These are phyloP conservation scores for Osmoderma eremita DNA, from an alignment of 2,888 invertebrate genomes.

Conservation along the genomic window DNA sequence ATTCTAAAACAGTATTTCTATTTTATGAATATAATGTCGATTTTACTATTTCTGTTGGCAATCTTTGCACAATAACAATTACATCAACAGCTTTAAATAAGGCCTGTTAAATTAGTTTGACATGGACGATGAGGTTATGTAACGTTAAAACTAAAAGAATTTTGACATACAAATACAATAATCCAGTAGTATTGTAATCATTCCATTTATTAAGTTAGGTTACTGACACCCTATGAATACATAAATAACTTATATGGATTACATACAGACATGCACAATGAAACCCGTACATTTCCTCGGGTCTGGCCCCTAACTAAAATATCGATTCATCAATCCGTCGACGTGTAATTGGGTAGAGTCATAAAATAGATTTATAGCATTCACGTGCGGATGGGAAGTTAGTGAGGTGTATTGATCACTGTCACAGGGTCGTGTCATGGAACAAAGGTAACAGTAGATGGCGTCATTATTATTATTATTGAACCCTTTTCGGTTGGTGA, in stretches of 20 bases:
- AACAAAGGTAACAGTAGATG: constrained; percentile 16
- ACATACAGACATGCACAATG: constrained; percentile 16
- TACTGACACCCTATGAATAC: too few species aligned
- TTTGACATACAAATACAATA: too few species aligned
- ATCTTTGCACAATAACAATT: too few species aligned
- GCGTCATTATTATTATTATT: background rate
- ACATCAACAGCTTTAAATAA: too few species aligned
- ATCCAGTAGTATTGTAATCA: too few species aligned
- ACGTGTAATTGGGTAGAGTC: constrained; percentile 53
- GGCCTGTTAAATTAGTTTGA: too few species aligned
- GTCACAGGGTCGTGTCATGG: constrained; percentile 39
- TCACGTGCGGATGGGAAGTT: constrained; percentile 50
- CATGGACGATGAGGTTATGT: too few species aligned
- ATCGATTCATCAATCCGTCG: constrained; percentile 51
- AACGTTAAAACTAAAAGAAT: too few species aligned
- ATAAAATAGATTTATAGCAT: constrained; percentile 54
- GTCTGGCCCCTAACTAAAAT: constrained; percentile 34
- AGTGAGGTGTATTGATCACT: constrained; percentile 51
- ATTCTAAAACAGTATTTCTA: too few species aligned
- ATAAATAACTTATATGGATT: background rate
- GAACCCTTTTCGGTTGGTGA: background rate
- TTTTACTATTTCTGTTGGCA: too few species aligned
- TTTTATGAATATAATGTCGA: too few species aligned
- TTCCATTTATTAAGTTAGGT: too few species aligned
- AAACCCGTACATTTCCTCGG: constrained; percentile 26